Evolutionary conservation across 2,888 invertebrate species (phyloP), one percentile per base, ranked within the genome.

Genomic region (Venustoraphidia nigricollis): DNA sequence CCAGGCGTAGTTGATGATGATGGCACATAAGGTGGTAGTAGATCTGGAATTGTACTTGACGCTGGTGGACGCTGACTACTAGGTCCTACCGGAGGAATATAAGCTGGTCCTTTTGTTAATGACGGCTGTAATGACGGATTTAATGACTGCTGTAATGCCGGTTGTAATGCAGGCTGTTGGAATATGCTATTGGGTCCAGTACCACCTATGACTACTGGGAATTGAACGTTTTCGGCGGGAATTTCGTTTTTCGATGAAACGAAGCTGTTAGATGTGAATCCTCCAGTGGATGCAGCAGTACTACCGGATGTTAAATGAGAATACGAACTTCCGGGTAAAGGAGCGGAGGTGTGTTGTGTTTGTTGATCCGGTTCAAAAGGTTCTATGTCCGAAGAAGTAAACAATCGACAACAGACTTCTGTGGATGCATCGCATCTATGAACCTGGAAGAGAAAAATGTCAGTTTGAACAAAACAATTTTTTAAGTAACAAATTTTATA

Each of bases 341-440:
- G 59, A 4, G 59, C 59, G 43, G 55, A 48, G 45, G 54, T 46
- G 36, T 47, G 49, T 44, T 43, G 53, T 44, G 57, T 55, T 39
- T 52, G 50, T 44, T 10, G n/a, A 3, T 40, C 35, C 4, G 50
- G 17, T 40, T 49, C 43, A 52, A 57, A 52, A 39, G 59, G 57
- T 62, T 56, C 49, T 45, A 39, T 47, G 46, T 51, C 48, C 42
- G 53, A 45, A 51, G 50, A 42, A 51, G 53, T 48, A 46, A 55
- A 47, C 61, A 63, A 52, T 60, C 65, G 48, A 55, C 71, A 71
- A 55, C 71, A 71, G 2, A 65, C 58, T 60, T 70, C 63, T 9
- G 60, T 62, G 50, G 63, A 62, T 10, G 60, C 56, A 49, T 64
- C 63, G 58, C 71, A 71, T 49, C 64, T 53, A 45, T 58, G 53